Evolutionary conservation across 2,888 invertebrate species (phyloP).

Genomic region (Perizoma affinitatum): DNA sequence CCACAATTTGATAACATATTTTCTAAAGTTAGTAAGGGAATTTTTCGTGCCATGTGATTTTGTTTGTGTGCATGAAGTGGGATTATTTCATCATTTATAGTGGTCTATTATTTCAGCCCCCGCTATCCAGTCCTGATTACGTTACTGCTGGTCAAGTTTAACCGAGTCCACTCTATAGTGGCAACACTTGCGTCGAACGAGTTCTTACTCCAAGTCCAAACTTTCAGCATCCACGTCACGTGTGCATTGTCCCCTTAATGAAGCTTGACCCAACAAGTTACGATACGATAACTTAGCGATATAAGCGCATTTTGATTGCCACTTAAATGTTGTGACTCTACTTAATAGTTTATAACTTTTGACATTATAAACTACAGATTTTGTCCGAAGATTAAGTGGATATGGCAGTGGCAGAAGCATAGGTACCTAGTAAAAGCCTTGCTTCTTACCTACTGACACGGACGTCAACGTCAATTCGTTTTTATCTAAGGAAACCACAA

Average conservation of each 20-base stretch:
- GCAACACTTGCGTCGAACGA: slow-evolving; percentile 79
- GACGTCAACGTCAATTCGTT: too few species aligned
- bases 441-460: too few species aligned
- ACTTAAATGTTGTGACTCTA: slow-evolving; percentile 67
- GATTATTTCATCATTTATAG: too few species aligned
- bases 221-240: slow-evolving; percentile 67
- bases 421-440: neutral
- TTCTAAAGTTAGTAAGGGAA: too few species aligned
- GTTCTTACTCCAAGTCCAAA: slow-evolving; percentile 53
- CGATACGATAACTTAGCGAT: slow-evolving; percentile 71
- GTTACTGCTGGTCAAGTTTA: slow-evolving; percentile 43
- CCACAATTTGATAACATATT: too few species aligned
- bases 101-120: neutral
- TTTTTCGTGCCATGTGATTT: too few species aligned
- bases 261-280: slow-evolving; percentile 69
- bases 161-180: slow-evolving; percentile 57
- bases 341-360: slow-evolving; percentile 70
- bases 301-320: slow-evolving; percentile 78
- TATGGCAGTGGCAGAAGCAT: slow-evolving; percentile 7
- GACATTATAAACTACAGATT: slow-evolving; percentile 68
- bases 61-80: too few species aligned
- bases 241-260: slow-evolving; percentile 79
- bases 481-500: too few species aligned
- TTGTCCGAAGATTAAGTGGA: slow-evolving; percentile 41
- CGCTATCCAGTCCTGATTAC: slow-evolving; percentile 19